Conservation (phyloP, 2,888 invertebrate species). For the Netelia virgata region DNA sequence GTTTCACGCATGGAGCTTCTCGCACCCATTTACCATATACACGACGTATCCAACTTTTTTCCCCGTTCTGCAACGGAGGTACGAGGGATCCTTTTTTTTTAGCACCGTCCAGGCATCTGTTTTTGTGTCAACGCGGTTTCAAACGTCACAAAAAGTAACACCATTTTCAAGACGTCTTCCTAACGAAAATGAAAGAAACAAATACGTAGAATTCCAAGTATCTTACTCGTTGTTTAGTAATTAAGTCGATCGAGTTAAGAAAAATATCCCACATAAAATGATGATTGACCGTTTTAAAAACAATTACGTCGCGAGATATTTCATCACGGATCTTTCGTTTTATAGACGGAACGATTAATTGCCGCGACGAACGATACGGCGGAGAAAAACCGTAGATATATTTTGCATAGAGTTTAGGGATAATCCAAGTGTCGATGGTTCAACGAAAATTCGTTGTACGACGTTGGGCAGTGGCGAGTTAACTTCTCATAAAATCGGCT, state of each 20-base stretch:
- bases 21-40: constrained; percentile 14
- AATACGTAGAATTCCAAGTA: no score
- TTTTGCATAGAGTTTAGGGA: neutral
- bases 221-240: no score
- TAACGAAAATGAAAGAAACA: no score
- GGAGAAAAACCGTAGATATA: neutral
- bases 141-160: neutral
- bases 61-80: no score
- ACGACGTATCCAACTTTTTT: constrained; percentile 12
- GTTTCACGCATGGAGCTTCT: constrained; percentile 36
- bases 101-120: constrained; percentile 17
- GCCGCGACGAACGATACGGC: no score
- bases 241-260: no score
- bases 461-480: constrained; percentile 23
- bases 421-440: neutral
- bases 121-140: constrained; percentile 9
- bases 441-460: neutral
- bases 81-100: constrained; percentile 12
- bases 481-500: constrained; percentile 49
- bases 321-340: no score
- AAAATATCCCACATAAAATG: no score
- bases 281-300: no score
- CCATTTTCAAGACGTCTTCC: no score
- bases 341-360: no score
- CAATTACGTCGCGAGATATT: no score